phyloP scores from a whole-genome alignment of 92 coral and sea anemone species.

The Virgularia gustaviana region DNA sequence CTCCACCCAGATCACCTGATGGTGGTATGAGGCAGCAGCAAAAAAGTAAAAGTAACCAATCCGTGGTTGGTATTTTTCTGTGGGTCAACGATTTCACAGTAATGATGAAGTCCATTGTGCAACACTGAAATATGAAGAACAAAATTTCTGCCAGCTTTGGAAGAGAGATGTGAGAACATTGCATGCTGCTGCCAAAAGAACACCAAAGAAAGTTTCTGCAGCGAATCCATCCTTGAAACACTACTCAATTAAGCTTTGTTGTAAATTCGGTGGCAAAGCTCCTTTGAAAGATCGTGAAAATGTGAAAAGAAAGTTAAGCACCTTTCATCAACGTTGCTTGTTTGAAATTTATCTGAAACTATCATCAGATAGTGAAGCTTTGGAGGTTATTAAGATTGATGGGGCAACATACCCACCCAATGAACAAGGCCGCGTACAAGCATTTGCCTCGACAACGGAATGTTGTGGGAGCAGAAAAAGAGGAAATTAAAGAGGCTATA shows the following conservation, averaged over 20 bases:
- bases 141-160: conserved; percentile 48
- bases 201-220: conserved; percentile 48
- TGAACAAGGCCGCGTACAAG: conserved; percentile 23
- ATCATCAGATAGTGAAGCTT: conserved; percentile 24
- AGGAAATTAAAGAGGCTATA: conserved; percentile 35
- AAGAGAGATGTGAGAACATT: conserved; percentile 51
- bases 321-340: conserved; percentile 35
- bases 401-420: conserved; percentile 19
- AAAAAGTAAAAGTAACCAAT: too few species aligned
- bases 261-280: conserved; percentile 55
- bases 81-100: conserved; percentile 45
- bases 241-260: conserved; percentile 48
- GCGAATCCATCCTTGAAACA: conserved; percentile 50
- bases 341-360: conserved; percentile 27
- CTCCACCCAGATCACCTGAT: too few species aligned
- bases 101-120: conserved; percentile 28
- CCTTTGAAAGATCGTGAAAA: not conserved
- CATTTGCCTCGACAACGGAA: conserved; percentile 49
- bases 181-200: conserved; percentile 36
- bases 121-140: conserved; percentile 39
- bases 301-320: not conserved
- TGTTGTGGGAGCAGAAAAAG: conserved; percentile 1
- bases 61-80: too few species aligned
- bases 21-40: too few species aligned
- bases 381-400: conserved; percentile 26